Evolutionary conservation across 1,140 invertebrate species (phyloP), one percentile per base, ranked within the genome.

Genomic region (Apis cerana): DNA sequence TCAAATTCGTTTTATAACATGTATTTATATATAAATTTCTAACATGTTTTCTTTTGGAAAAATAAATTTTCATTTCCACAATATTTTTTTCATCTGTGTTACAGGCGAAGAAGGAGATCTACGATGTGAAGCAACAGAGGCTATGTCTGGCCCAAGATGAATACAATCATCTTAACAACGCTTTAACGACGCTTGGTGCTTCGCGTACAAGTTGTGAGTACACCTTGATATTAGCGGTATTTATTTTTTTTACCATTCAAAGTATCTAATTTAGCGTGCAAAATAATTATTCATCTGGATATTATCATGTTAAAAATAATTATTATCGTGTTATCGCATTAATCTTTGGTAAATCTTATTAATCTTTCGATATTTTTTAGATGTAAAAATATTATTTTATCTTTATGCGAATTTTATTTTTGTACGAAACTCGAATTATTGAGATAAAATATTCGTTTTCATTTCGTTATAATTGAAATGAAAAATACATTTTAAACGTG

Each of bases 31-130:
- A 43, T 43, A 43, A 43, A 43, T 43, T 43, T 43, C 5, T 43
- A 43, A 43, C 7, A 0, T 61, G 0, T 67, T 33, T 7, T 11
- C 11, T 33, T 58, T 69, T 12, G 19, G 0, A n/a, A 48, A 8
- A 50, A 11, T 5, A 12, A 15, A 61, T 23, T 19, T 15, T 3
- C 9, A 15, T 65, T 72, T 65, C n/a, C 17, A 75, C 48, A 19
- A 19, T 15, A 8, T 12, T 4, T 27, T 52, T 68, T 23, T 4
- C 10, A 79, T 89, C 92, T 94, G 89, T 93, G 86, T 96, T 96
- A 10, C 95, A 98, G 97, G 98, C 98, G 78, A 99, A 99, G 94
- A 98, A 98, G 94, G 98, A 99, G 94, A 99, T 99, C 91, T 98
- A 97, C 94, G 97, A 98, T 94, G 96, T 99, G 59, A 99, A 99